Base-by-base conservation (phyloP, 30 jellyfish, hydroid and myxozoan species). In the Sanderia malayensis region DNA sequence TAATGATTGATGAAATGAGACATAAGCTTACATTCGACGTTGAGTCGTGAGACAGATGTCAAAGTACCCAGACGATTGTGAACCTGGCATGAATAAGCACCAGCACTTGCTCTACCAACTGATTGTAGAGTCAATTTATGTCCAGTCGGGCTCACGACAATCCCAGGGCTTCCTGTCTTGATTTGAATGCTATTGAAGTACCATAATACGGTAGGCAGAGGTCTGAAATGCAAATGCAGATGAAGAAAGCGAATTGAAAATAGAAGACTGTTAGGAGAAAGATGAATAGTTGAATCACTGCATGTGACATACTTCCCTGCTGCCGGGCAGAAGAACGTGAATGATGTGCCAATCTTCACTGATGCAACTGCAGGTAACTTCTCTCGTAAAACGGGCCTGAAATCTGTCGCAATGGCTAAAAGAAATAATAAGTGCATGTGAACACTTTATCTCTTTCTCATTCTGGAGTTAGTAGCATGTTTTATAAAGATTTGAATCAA, bases 231-330 rank as follows among this genome's bases (percentile, higher is more conserved):
- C 18, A 18, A n/a, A n/a, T n/a, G n/a, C n/a, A n/a, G n/a, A n/a
- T n/a, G n/a, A n/a, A n/a, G n/a, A n/a, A n/a, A n/a, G 58, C 58
- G 18, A 44, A 10, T 8, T 10, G 18, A 44, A 18, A 8, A 44
- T 44, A 10, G 23, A 49, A 49, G 64, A 1, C 1, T 58, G 70
- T 27, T 23, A 26, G 47, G 25, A 11, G 76, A 29, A 31, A 63
- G 22, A 28, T 34, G 28, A 49, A 32, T 20, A n/a, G n/a, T n/a
- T n/a, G n/a, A n/a, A n/a, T n/a, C n/a, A n/a, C 27, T 49, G 15
- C 7, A 18, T 18, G 66, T 19, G 15, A 32, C 95, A 34, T 53
- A 84, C 95, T 76, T 74, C n/a, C 95, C 95, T 22, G 86, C 87
- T 0, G 66, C 86, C 10, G 90, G 76, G 55, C 95, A 84, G 53